phyloP scores from a whole-genome alignment of 2,888 invertebrate genomes.

The Chrysolina americana region DNA sequence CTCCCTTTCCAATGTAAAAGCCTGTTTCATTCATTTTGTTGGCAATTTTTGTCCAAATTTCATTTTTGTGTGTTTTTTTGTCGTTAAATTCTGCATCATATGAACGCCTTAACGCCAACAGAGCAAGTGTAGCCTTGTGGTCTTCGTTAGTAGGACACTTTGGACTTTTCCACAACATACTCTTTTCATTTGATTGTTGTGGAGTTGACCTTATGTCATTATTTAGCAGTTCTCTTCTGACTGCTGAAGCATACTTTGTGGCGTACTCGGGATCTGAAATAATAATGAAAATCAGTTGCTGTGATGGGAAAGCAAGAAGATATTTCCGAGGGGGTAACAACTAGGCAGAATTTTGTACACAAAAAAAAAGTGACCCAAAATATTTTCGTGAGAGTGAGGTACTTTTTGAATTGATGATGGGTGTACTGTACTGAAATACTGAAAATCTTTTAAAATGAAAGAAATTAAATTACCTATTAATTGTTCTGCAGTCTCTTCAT shows the following conservation, averaged over 20 bases:
- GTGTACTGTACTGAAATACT: too few relatives aligned
- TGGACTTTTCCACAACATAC: conserved; percentile 24
- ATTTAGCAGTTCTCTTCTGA: conserved; percentile 24
- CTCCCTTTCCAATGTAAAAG: conserved; percentile 26
- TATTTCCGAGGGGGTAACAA: not conserved
- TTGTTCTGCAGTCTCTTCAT: conserved; percentile 18
- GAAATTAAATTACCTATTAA: conserved; percentile 18
- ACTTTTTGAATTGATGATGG: too few relatives aligned
- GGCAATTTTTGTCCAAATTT: conserved; percentile 27
- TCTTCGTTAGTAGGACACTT: conserved; percentile 21
- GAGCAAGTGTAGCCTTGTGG: conserved; percentile 17
- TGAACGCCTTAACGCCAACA: conserved; percentile 18
- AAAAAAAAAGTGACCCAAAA: conserved; percentile 5
- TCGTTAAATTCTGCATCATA: conserved; percentile 8
- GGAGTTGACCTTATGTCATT: conserved; percentile 12
- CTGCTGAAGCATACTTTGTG: conserved; percentile 23
- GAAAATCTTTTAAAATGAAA: too few relatives aligned
- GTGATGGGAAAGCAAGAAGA: not conserved
- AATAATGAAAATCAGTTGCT: conserved; percentile 1
- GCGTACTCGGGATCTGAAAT: conserved; percentile 28
- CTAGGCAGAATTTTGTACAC: not conserved
- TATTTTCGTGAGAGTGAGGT: not conserved
- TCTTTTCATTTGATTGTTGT: not conserved
- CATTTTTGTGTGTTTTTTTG: conserved; percentile 25
- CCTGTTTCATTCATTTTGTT: conserved; percentile 30